These are phyloP conservation scores for Ursus arctos DNA, from an alignment of 2,113 vertebrate species.

Conservation along the genomic window DNA sequence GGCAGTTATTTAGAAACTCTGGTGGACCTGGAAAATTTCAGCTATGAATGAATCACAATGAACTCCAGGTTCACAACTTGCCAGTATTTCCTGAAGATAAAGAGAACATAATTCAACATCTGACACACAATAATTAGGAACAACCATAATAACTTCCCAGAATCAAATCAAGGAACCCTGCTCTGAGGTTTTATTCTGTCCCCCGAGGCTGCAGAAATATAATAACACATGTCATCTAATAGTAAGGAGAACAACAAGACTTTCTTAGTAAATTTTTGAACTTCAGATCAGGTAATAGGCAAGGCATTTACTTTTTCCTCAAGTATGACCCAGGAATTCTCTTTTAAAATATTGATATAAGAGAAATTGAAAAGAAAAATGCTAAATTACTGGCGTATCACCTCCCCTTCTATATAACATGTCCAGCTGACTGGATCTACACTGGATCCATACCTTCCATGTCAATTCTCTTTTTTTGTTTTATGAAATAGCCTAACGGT, in stretches of 20 bases:
- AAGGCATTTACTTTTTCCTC: neutral
- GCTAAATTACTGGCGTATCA: neutral
- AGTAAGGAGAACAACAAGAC: neutral
- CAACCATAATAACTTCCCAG: neutral
- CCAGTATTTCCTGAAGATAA: neutral
- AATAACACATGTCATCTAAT: neutral
- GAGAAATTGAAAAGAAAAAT: neutral
- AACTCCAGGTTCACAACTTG: neutral
- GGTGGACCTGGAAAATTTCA: neutral
- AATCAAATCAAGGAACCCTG: neutral
- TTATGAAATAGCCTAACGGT: neutral
- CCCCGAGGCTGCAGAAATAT: neutral
- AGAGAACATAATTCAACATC: neutral
- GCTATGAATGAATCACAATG: neutral
- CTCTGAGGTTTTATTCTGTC: neutral
- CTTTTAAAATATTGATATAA: neutral
- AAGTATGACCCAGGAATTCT: neutral
- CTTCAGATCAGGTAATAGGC: neutral
- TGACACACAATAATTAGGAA: neutral
- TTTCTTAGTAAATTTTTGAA: slow-evolving; percentile 24
- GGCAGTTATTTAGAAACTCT: neutral
- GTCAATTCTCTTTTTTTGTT: neutral
- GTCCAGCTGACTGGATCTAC: neutral
- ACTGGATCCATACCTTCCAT: neutral
- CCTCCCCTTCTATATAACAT: neutral